phyloP scores from a whole-genome alignment of 2,888 invertebrate species.

The Philaethria dido region DNA sequence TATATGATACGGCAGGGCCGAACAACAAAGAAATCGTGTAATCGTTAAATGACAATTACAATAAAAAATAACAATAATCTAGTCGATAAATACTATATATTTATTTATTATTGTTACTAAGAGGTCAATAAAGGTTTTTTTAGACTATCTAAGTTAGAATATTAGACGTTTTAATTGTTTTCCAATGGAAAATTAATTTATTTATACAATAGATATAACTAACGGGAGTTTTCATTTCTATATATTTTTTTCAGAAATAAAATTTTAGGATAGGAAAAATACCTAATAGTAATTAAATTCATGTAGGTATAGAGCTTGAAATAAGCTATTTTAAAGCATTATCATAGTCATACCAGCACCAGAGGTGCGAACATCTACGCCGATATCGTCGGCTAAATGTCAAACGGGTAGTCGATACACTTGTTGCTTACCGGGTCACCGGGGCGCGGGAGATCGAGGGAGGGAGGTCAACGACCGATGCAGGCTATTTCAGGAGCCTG shows the following conservation, averaged over 20 bases:
- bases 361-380: slow-evolving; percentile 15
- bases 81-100: background rate
- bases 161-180: background rate
- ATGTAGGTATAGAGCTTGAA: too few relatives aligned
- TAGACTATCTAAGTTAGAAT: too few relatives aligned
- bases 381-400: slow-evolving; percentile 64
- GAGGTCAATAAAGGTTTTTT: too few relatives aligned
- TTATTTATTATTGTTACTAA: background rate
- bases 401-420: slow-evolving; percentile 79
- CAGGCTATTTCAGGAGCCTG: slow-evolving; percentile 71
- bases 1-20: background rate
- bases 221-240: too few relatives aligned
- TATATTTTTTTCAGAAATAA: too few relatives aligned
- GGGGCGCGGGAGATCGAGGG: slow-evolving; percentile 52
- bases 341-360: background rate
- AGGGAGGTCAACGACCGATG: slow-evolving; percentile 68
- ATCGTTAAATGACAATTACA: background rate
- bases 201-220: background rate
- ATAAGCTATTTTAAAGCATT: background rate
- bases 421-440: slow-evolving; percentile 80
- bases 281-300: too few relatives aligned
- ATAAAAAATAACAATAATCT: background rate
- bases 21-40: background rate
- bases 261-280: too few relatives aligned
- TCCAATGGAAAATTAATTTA: background rate